These are phyloP conservation scores for Acleris holmiana DNA, from an alignment of 2,888 invertebrate species.

Conservation along the genomic window DNA sequence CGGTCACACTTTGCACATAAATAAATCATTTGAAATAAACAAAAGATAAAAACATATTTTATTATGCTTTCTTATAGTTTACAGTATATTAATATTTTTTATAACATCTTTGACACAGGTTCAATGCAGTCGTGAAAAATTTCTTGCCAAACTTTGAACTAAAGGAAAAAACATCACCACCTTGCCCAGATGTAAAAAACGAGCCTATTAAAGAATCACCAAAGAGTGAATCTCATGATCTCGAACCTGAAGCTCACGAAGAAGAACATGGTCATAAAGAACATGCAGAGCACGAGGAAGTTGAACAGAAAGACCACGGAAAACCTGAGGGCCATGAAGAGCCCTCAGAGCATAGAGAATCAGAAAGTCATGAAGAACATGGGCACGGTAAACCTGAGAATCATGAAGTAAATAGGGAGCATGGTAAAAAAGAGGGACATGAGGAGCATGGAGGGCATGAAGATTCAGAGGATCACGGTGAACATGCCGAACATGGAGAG, in stretches of 20 bases:
- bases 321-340: constrained; percentile 24
- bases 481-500: constrained; percentile 29
- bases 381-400: constrained; percentile 1
- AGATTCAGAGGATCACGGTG: constrained; percentile 36
- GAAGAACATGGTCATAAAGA: constrained; percentile 9
- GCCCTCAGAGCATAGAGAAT: constrained; percentile 25
- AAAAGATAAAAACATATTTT: too few relatives aligned
- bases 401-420: constrained; percentile 11
- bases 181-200: constrained; percentile 57
- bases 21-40: too few relatives aligned
- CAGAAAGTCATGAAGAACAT: background rate
- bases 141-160: constrained; percentile 52
- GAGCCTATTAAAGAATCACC: constrained; percentile 53
- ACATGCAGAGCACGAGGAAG: constrained; percentile 18
- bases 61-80: background rate
- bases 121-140: constrained; percentile 72
- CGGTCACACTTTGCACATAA: too few relatives aligned
- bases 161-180: constrained; percentile 42
- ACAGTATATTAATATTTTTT: background rate
- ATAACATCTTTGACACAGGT: constrained; percentile 52
- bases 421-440: constrained; percentile 8
- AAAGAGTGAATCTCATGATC: constrained; percentile 28
- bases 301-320: background rate
- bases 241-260: constrained; percentile 35
- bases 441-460: constrained; percentile 11